These are phyloP conservation scores for Tipula lateralis DNA, from an alignment of 2,888 invertebrate genomes.

Conservation along the genomic window DNA sequence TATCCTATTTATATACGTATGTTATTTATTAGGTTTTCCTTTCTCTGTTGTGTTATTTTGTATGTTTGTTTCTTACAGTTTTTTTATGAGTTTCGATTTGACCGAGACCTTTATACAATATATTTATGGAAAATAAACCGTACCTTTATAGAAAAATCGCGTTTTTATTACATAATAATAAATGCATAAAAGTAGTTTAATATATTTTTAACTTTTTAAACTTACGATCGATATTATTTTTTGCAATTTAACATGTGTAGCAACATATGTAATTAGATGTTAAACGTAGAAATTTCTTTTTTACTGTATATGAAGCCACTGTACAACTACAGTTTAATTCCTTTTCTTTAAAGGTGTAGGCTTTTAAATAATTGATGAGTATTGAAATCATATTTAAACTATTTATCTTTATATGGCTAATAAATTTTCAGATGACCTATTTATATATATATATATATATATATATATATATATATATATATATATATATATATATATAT, in stretches of 20 bases:
- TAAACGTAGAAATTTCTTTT: neutral
- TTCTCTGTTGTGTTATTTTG: neutral
- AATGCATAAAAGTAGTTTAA: neutral
- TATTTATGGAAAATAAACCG: neutral
- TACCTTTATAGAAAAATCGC: neutral
- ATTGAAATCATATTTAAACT: no score
- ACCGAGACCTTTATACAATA: neutral
- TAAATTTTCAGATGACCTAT: no score
- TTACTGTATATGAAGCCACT: no score
- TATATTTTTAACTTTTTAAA: neutral
- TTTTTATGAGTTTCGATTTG: neutral
- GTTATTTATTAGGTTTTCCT: neutral
- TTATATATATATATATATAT: no score
- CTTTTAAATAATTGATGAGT: no score
- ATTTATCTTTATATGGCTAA: no score
- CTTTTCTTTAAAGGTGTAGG: no score
- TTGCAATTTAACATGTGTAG: neutral
- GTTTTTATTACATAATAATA: neutral
- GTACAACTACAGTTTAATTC: no score
- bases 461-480: no score
- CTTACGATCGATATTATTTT: neutral
- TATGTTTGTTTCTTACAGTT: neutral
- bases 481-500: no score
- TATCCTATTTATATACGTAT: neutral
- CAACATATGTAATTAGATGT: neutral